Evolutionary conservation across 2,888 invertebrate species (phyloP), one percentile per base, ranked within the genome.

Genomic region (Morpho achilles): DNA sequence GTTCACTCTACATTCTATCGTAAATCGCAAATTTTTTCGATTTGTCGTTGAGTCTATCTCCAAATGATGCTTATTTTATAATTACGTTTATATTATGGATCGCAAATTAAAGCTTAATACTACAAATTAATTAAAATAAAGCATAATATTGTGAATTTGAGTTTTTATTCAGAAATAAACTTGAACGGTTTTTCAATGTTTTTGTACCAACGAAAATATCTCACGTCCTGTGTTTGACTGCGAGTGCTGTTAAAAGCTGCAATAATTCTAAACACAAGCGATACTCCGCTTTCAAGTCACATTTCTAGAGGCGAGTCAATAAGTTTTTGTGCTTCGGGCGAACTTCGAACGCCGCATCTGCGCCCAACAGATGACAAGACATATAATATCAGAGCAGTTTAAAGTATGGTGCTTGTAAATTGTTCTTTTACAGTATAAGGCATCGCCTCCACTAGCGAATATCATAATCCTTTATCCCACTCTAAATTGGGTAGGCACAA

Each of bases 211-310:
- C 32, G 32, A 32, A 32, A 5, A 5, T 32, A 32, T 32, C 32
- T 32, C 32, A 32, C 32, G 22, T 23, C n/a, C 40, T 53, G 40
- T 9, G 46, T 46, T 40, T 9, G 47, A 53, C 40, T 40, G 10
- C 40, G 7, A 53, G 50, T 50, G 50, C 40, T 56, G 39, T 56
- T 56, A 45, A 56, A 56, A 49, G 56, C 56, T 56, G 40, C 56
- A 56, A 50, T 56, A 56, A 56, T 50, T 44, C 40, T 39, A 44
- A 50, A 49, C 48, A 42, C 48, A 50, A 50, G 49, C 46, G 53
- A 53, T 53, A 53, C 47, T 41, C 40, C 41, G 45, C 52, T 39
- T 46, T 46, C 40, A 41, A 44, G 32, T 50, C 45, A 50, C 56
- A 40, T 49, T 10, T 44, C 40, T 39, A 16, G 56, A 56, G 44